Base-by-base conservation (phyloP, 2,113 vertebrate genomes). In the Chrysemys picta region DNA sequence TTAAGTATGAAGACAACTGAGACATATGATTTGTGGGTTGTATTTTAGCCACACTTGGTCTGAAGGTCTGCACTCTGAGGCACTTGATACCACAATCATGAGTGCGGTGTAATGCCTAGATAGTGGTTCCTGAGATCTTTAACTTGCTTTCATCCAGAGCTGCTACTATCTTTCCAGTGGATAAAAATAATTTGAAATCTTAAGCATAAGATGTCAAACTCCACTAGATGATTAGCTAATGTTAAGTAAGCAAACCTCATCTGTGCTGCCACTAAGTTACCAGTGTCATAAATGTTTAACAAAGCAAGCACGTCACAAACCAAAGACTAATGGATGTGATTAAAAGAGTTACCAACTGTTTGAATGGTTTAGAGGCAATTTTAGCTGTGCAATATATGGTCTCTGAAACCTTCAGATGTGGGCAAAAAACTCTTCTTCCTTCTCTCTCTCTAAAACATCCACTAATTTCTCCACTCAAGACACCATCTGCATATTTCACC, bases 221-320 rank as follows among this genome's bases (percentile, higher is more conserved):
- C 21, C 35, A 11, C 69, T 56, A 21, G 31, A 56, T 45, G 31
- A 25, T 47, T 47, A 7, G 19, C 31, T 76, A 65, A 8, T 56
- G 10, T 52, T 21, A 25, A 76, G 76, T 13, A 53, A n/a, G 13
- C 75, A 87, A 5, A 19, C 50, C 5, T 27, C 21, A 0, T 11
- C 62, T n/a, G 38, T 0, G 54, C 25, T 8, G 0, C 57, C 22
- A 45, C 54, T 2, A 1, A 35, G 42, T 1, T 1, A 2, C 3
- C 4, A 65, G 0, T 14, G 31, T 50, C 12, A 52, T 2, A 0
- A 45, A 25, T 89, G 87, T 8, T 49, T 1, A 17, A 90, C 3
- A 49, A 6, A 24, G n/a, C 16, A n/a, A 9, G 31, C 31, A 3
- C 6, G 62, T 6, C 9, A 57, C 13, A 14, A 49, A 6, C 7